Percentiles rank a stretch among this genome's conserved stretches.
Evolutionary conservation across 2,888 invertebrate species (phyloP).

Genomic region (Oscheius sp.): DNA sequence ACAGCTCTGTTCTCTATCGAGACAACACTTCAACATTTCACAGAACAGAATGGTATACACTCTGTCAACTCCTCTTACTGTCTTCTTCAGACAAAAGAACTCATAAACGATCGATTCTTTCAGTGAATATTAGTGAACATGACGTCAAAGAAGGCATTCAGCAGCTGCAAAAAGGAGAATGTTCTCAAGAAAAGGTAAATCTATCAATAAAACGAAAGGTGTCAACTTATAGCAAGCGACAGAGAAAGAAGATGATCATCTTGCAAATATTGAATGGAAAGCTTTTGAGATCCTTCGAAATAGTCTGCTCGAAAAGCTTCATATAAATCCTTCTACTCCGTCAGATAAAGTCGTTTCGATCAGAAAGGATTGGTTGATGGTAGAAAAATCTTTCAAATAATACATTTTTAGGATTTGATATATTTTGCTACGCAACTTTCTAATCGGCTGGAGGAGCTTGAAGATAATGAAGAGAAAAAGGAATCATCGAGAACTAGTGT

Average conservation of each 20-base stretch:
- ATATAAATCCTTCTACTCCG: neutral
- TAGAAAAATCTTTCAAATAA: neutral
- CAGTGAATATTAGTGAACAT: conserved; percentile 11
- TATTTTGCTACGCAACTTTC: neutral
- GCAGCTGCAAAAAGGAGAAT: neutral
- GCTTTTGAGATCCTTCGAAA: neutral
- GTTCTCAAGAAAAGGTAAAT: too few species aligned
- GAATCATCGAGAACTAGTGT: neutral
- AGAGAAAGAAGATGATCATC: neutral
- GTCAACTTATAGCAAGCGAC: too few species aligned
- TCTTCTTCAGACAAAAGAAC: neutral
- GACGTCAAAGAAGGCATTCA: conserved; percentile 17
- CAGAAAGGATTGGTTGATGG: neutral
- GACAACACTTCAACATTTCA: conserved; percentile 7
- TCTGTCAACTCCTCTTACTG: neutral
- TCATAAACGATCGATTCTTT: conserved; percentile 17
- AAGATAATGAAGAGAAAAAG: neutral
- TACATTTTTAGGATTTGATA: conserved; percentile 10
- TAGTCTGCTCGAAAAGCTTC: neutral
- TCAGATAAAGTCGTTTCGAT: neutral
- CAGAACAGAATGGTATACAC: conserved; percentile 1
- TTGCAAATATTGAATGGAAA: too few species aligned
- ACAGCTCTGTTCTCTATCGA: conserved; percentile 31
- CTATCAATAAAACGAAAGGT: too few species aligned
- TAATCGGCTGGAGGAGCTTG: neutral